Evolutionary conservation across 1,140 invertebrate genomes (phyloP).

Genomic region (Drosophila trapezifrons): DNA sequence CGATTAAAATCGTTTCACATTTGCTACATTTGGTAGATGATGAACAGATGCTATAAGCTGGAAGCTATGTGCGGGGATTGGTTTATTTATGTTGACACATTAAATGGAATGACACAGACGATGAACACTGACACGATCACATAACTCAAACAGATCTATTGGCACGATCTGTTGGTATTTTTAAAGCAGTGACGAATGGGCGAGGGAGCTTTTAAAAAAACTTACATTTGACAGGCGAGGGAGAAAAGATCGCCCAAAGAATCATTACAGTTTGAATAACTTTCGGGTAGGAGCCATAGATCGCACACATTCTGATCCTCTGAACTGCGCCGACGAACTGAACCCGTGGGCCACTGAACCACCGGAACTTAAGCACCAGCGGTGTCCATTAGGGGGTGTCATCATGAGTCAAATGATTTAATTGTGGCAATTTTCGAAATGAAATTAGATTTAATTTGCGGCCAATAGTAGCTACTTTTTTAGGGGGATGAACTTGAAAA

Average conservation of each 20-base stretch:
- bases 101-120: constrained; percentile 28
- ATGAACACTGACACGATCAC: constrained; percentile 22
- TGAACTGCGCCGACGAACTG: constrained; percentile 36
- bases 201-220: background rate
- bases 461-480: constrained; percentile 16
- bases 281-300: background rate
- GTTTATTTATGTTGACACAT: constrained; percentile 66
- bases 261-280: background rate
- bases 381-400: constrained; percentile 13
- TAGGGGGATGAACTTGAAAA: constrained; percentile 65
- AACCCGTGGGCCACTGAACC: constrained; percentile 43
- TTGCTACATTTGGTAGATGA: constrained; percentile 32
- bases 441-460: constrained; percentile 52
- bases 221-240: constrained; percentile 20
- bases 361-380: constrained; percentile 43
- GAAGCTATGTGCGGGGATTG: constrained; percentile 33
- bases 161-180: constrained; percentile 38
- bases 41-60: constrained; percentile 3
- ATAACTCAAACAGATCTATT: constrained; percentile 39
- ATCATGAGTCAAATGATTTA: constrained; percentile 46
- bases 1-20: constrained; percentile 50
- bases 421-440: constrained; percentile 71
- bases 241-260: background rate
- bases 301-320: constrained; percentile 31
- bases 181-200: constrained; percentile 7